Evolutionary conservation across 2,888 invertebrate species (phyloP).

Genomic region (Phanerotoma sp.): DNA sequence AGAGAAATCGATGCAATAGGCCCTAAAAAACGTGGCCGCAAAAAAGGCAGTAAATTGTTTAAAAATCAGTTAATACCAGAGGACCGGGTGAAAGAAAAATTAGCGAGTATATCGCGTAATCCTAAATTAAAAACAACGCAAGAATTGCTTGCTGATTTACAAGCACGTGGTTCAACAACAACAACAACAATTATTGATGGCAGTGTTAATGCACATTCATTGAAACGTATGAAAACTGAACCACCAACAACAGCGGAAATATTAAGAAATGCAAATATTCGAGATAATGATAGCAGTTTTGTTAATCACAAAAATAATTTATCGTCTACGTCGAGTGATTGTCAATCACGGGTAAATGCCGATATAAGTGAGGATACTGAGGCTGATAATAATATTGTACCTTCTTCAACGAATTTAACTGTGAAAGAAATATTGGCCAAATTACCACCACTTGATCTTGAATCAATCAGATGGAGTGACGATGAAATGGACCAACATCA

Average conservation of each 20-base stretch:
- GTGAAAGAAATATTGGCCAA: slow-evolving; percentile 66
- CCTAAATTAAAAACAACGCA: slow-evolving; percentile 76
- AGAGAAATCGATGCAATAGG: slow-evolving; percentile 40
- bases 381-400: slow-evolving; percentile 29
- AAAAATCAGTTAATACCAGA: slow-evolving; percentile 60
- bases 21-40: slow-evolving; percentile 63
- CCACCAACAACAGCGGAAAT: slow-evolving; percentile 51
- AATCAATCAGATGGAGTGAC: slow-evolving; percentile 60
- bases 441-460: slow-evolving; percentile 68
- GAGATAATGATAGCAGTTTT: slow-evolving; percentile 35
- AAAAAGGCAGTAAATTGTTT: slow-evolving; percentile 63
- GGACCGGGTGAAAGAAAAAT: slow-evolving; percentile 61
- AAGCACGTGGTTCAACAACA: slow-evolving; percentile 65
- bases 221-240: slow-evolving; percentile 42
- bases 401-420: slow-evolving; percentile 27
- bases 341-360: slow-evolving; percentile 24
- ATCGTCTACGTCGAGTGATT: too few relatives aligned
- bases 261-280: slow-evolving; percentile 54
- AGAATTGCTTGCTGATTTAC: slow-evolving; percentile 77
- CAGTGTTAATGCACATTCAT: slow-evolving; percentile 36
- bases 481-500: slow-evolving; percentile 35
- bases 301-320: not conserved
- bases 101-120: slow-evolving; percentile 64
- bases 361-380: slow-evolving; percentile 30
- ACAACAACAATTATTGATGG: too few relatives aligned